Evolutionary conservation across 92 coral and sea anemone species (phyloP).

Genomic region (Zoanthus sociatus): DNA sequence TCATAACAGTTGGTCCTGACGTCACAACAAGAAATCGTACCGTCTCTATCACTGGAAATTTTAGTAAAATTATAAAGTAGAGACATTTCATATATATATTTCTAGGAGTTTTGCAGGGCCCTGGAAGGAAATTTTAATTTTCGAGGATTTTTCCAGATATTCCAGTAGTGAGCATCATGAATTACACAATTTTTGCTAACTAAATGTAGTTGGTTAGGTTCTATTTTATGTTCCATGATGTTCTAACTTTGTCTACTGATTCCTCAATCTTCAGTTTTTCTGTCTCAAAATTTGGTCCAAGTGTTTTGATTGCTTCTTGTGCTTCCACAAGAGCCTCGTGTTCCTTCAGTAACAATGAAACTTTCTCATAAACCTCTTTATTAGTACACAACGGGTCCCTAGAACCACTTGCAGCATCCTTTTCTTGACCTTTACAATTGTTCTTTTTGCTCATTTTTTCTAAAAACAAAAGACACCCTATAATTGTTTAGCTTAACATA

Average conservation of each 20-base stretch:
- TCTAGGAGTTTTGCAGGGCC: too few species aligned
- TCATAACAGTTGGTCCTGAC: too few species aligned
- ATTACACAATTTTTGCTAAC: too few species aligned
- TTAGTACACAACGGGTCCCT: neutral
- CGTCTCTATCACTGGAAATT: too few species aligned
- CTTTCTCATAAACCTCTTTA: constrained; percentile 36
- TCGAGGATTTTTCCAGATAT: too few species aligned
- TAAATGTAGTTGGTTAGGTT: neutral
- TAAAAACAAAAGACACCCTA: neutral
- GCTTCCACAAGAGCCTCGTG: constrained; percentile 8
- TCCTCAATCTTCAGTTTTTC: constrained; percentile 27
- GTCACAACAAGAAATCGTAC: too few species aligned
- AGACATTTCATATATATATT: too few species aligned
- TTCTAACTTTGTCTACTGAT: constrained; percentile 5
- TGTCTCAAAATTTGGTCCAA: constrained; percentile 21
- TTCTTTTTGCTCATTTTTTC: constrained; percentile 16
- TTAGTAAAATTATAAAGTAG: too few species aligned
- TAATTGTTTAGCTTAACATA: too few species aligned
- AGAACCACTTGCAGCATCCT: neutral
- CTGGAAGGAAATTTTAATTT: too few species aligned
- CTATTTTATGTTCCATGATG: constrained; percentile 29
- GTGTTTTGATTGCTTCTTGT: constrained; percentile 28
- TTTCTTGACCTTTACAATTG: constrained; percentile 13
- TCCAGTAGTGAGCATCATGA: too few species aligned
- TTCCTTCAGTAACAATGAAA: constrained; percentile 16